A percentile compares a stretch with the other conserved stretches of the same genome.
These are phyloP conservation scores for Galeopsomyia nigrocyanea DNA, from an alignment of 2,888 invertebrate species.

Conservation along the genomic window DNA sequence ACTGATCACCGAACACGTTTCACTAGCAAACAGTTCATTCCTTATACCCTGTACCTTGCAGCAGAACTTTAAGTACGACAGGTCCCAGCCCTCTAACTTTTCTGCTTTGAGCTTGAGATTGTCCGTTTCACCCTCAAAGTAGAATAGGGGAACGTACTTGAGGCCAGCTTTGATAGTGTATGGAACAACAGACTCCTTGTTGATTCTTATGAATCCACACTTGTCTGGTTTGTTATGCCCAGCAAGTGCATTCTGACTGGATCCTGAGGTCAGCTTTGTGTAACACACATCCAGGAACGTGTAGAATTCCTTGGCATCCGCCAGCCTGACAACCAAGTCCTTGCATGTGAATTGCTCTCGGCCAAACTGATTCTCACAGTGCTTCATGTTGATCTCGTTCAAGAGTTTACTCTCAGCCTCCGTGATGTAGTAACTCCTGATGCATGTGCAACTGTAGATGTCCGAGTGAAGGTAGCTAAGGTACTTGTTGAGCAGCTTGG, in stretches of 20 bases:
- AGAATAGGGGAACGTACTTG: slow-evolving; percentile 93
- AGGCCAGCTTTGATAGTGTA: slow-evolving; percentile 87
- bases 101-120: slow-evolving; percentile 89
- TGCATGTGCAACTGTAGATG: slow-evolving; percentile 91
- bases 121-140: slow-evolving; percentile 93
- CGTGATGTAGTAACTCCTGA: slow-evolving; percentile 93
- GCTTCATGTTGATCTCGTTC: slow-evolving; percentile 92
- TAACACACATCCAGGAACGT: slow-evolving; percentile 92
- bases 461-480: slow-evolving; percentile 90
- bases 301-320: slow-evolving; percentile 92
- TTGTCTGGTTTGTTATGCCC: slow-evolving; percentile 74
- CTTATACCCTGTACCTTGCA: slow-evolving; percentile 94
- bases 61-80: slow-evolving; percentile 93
- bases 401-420: slow-evolving; percentile 90
- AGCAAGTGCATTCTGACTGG: slow-evolving; percentile 73
- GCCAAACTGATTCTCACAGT: slow-evolving; percentile 92
- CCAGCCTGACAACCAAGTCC: slow-evolving; percentile 89
- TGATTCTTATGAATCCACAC: slow-evolving; percentile 92
- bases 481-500: slow-evolving; percentile 90
- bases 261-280: slow-evolving; percentile 81
- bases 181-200: slow-evolving; percentile 93
- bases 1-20: slow-evolving; percentile 91
- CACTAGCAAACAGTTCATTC: slow-evolving; percentile 91
- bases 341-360: slow-evolving; percentile 88
- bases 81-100: slow-evolving; percentile 90